Conservation (phyloP, 2,888 invertebrate species). For the Ptycholaimellus sp. region DNA sequence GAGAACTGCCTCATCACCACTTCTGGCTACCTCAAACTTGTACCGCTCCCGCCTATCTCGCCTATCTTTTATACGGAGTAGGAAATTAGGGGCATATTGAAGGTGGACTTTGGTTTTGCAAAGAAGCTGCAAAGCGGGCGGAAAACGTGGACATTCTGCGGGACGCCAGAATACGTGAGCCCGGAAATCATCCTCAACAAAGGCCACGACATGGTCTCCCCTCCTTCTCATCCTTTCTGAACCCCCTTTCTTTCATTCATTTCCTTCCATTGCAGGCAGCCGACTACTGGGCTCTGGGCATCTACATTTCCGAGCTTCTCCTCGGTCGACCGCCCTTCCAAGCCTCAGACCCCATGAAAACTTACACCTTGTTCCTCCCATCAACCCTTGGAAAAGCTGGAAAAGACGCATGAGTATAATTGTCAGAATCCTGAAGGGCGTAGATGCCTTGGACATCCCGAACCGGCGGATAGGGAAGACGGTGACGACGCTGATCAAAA, state of each 20-base stretch:
- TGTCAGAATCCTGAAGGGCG: constrained; percentile 66
- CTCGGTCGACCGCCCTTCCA: constrained; percentile 37
- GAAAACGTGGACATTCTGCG: constrained; percentile 83
- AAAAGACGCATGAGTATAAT: constrained; percentile 46
- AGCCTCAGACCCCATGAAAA: constrained; percentile 71
- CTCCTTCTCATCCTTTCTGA: no score
- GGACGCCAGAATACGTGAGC: constrained; percentile 49
- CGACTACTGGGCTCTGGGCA: constrained; percentile 79
- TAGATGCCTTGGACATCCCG: constrained; percentile 62
- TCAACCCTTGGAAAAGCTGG: background rate
- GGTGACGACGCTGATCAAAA: constrained; percentile 56
- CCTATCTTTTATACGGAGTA: no score
- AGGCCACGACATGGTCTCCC: constrained; percentile 47
- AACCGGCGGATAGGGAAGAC: constrained; percentile 45
- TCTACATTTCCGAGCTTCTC: constrained; percentile 59
- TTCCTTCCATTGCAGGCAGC: no score
- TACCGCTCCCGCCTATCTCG: no score
- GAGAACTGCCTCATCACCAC: constrained; percentile 79
- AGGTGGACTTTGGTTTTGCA: constrained; percentile 65
- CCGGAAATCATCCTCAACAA: constrained; percentile 62
- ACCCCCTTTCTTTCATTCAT: no score
- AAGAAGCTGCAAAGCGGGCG: constrained; percentile 51
- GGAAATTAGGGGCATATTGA: background rate
- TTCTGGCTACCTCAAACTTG: constrained; percentile 75
- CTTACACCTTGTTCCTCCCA: constrained; percentile 34